Percentiles rank a stretch among this genome's conserved stretches.
Evolutionary conservation across 2,797 vertebrate species (phyloP).

Genomic region (Steatocranus sp.): DNA sequence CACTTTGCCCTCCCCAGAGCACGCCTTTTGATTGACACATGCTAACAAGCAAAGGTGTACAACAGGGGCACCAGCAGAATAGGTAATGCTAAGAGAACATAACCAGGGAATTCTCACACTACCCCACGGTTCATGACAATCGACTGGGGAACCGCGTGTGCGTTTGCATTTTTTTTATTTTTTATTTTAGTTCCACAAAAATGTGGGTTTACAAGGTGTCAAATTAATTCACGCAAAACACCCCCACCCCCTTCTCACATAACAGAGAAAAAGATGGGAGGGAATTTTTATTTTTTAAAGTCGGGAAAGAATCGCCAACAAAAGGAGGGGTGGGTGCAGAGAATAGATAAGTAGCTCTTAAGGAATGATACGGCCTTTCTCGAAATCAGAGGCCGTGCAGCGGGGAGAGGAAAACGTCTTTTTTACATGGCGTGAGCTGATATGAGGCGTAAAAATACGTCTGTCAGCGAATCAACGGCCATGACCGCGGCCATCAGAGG

Average conservation of each 20-base stretch:
- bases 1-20: slow-evolving; percentile 52
- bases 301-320: background rate
- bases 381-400: background rate
- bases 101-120: slow-evolving; percentile 53
- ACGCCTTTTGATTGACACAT: slow-evolving; percentile 69
- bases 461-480: background rate
- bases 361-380: background rate
- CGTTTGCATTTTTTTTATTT: background rate
- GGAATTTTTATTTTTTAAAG: background rate
- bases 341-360: slow-evolving; percentile 12
- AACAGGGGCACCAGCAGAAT: slow-evolving; percentile 45
- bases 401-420: background rate
- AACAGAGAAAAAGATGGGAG: background rate
- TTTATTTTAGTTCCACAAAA: background rate
- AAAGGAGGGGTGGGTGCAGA: background rate
- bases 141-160: background rate
- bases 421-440: background rate
- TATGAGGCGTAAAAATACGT: background rate
- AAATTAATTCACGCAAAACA: slow-evolving; percentile 17
- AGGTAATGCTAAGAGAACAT: slow-evolving; percentile 49
- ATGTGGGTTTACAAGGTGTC: slow-evolving; percentile 23
- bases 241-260: background rate
- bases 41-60: slow-evolving; percentile 72
- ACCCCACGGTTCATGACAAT: slow-evolving; percentile 15
- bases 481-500: background rate